phyloP scores from a whole-genome alignment of 2,113 vertebrate species.

The Oriolus oriolus region DNA sequence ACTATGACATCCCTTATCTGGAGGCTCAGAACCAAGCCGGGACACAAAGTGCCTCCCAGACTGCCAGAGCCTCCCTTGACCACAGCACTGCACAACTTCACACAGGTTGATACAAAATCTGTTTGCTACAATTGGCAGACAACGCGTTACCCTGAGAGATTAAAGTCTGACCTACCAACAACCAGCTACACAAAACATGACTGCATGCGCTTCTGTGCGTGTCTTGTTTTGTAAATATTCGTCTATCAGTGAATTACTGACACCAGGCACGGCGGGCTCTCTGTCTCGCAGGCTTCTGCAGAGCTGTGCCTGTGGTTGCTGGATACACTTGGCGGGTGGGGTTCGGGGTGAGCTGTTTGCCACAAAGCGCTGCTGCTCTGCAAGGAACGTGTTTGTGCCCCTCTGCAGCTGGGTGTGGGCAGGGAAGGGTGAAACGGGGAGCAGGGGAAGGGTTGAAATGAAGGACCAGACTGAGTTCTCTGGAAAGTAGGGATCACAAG shows the following conservation, averaged over 20 bases:
- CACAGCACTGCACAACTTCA: not conserved
- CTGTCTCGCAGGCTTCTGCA: not conserved
- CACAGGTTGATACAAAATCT: not conserved
- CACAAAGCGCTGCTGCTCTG: not conserved
- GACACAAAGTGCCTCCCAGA: not conserved
- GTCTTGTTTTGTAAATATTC: not conserved
- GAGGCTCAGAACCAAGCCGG: not conserved
- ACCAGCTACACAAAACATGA: not conserved
- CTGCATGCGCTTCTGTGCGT: not conserved
- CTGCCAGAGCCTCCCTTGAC: not conserved
- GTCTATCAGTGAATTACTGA: not conserved
- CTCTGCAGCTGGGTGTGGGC: not conserved
- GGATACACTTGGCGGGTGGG: accelerated
- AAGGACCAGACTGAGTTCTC: constrained; percentile 2
- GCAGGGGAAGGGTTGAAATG: constrained; percentile 11
- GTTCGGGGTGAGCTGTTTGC: not conserved
- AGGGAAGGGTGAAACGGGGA: constrained; percentile 9
- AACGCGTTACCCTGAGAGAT: not conserved
- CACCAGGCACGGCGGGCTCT: not conserved
- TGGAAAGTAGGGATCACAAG: constrained; percentile 48
- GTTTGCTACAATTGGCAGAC: not conserved
- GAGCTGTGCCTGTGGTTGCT: not conserved
- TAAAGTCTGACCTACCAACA: not conserved
- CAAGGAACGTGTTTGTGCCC: accelerated
- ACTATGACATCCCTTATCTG: not conserved